Base-by-base conservation (phyloP, 2,888 invertebrate species). In the Ashinkailepas kermadecensis region DNA sequence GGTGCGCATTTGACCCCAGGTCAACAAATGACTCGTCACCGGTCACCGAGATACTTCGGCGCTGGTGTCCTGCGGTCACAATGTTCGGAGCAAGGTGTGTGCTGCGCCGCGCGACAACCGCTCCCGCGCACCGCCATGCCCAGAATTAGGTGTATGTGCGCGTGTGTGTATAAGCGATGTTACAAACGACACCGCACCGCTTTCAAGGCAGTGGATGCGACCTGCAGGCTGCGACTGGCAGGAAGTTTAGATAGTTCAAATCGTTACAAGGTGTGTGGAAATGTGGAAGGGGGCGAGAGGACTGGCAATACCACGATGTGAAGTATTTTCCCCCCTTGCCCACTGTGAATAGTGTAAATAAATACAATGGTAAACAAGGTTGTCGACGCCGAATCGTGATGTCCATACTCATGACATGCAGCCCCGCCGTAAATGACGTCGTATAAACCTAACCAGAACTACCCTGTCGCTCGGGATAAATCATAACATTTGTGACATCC, bases 321-420 rank as follows among this genome's bases (percentile, higher is more conserved):
- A 74, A 54, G 18, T 15, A 39, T 54, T 21, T 15, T 59, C 54
- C 74, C 54, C 74, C 54, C 74, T 54, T 74, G 74, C 74, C 54
- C 74, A 7, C 18, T 74, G 74, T 74, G 74, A 74, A 74, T 74
- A 74, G 70, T 74, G 74, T 74, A 74, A 74, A 74, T 74, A 74
- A 54, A 74, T 74, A 74, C 74, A 54, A 54, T 18, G 21, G 54
- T 54, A 25, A 74, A 74, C 13, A 8, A 1, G 18, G 21, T 39
- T 25, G 54, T 74, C 59, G 4, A 4, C 39, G 39, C 39, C 39
- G 39, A 39, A 39, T 39, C 39, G 39, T 39, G 39, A 39, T 39
- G 39, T 39, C 39, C 2, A 39, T 4, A 39, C 1, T 4, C 39
- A 39, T 39, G 39, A 39, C 39, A 39, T 39, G 39, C 39, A 39